Conservation (phyloP, 2,797 vertebrate genomes). For the Cygnus olor region DNA sequence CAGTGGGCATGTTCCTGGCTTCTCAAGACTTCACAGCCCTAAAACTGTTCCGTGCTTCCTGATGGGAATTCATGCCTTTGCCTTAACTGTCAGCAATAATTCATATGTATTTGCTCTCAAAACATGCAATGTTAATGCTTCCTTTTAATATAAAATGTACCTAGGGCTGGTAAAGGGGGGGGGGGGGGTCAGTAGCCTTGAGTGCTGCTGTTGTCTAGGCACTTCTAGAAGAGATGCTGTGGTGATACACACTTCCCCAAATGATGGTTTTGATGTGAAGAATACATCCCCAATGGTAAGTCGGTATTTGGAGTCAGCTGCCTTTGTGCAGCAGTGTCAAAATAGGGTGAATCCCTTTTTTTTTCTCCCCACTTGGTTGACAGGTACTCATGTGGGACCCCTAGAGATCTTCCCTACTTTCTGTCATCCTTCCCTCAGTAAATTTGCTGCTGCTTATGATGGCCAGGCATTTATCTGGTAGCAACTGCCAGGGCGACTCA, state of each 20-base stretch:
- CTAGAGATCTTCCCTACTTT: not conserved
- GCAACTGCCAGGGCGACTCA: accelerated
- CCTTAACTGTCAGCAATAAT: not conserved
- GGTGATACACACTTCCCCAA: not conserved
- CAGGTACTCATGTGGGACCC: not conserved
- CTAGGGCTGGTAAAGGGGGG: not conserved
- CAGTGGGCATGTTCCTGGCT: not conserved
- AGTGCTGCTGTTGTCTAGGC: not conserved
- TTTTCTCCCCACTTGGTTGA: not conserved
- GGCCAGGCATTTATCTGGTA: not conserved
- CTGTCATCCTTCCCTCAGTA: not conserved
- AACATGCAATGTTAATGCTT: not conserved
- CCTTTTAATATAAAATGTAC: not conserved
- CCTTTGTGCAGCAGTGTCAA: not conserved
- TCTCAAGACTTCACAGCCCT: not conserved
- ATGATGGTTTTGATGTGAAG: not conserved
- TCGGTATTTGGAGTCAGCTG: not conserved
- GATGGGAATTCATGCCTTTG: not conserved
- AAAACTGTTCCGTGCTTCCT: not conserved
- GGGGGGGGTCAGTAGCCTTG: not conserved
- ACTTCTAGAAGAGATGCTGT: not conserved
- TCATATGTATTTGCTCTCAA: not conserved
- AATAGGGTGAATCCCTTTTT: not conserved
- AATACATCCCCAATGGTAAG: not conserved
- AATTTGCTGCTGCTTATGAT: not conserved